Evolutionary conservation across 2,113 vertebrate species (phyloP).

Genomic region (Cavia aperea): DNA sequence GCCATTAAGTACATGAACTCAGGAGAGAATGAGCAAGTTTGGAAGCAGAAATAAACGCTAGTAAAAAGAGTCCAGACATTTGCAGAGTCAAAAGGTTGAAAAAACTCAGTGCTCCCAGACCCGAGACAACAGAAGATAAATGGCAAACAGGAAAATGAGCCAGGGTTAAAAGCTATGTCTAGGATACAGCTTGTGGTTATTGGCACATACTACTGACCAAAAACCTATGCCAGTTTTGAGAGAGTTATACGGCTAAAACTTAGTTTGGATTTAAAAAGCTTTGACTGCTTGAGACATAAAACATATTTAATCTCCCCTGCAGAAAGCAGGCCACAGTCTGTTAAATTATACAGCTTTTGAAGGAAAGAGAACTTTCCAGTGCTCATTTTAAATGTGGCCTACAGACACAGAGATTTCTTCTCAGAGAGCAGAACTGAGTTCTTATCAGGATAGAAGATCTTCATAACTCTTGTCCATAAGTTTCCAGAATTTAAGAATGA

Average conservation of each 20-base stretch:
- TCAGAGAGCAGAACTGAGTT: background rate
- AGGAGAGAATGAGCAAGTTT: slow-evolving; percentile 15
- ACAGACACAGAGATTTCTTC: background rate
- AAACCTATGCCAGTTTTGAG: background rate
- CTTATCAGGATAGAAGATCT: background rate
- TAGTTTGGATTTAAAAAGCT: background rate
- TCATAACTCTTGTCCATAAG: background rate
- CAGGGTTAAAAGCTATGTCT: background rate
- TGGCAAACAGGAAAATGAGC: background rate
- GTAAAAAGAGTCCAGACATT: slow-evolving; percentile 21
- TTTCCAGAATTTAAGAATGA: background rate
- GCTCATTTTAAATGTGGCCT: background rate
- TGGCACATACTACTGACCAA: background rate
- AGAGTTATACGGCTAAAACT: background rate
- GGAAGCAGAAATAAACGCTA: slow-evolving; percentile 8
- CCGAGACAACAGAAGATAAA: background rate
- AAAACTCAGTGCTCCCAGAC: background rate
- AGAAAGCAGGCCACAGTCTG: background rate
- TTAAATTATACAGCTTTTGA: background rate
- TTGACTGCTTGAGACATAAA: background rate
- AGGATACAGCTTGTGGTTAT: background rate
- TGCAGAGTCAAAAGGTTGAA: slow-evolving; percentile 24
- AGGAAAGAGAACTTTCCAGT: background rate
- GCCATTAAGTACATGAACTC: slow-evolving; percentile 11
- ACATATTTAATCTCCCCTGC: background rate